Evolutionary conservation across 1,140 invertebrate species (phyloP).

Genomic region (Bombus waltoni): DNA sequence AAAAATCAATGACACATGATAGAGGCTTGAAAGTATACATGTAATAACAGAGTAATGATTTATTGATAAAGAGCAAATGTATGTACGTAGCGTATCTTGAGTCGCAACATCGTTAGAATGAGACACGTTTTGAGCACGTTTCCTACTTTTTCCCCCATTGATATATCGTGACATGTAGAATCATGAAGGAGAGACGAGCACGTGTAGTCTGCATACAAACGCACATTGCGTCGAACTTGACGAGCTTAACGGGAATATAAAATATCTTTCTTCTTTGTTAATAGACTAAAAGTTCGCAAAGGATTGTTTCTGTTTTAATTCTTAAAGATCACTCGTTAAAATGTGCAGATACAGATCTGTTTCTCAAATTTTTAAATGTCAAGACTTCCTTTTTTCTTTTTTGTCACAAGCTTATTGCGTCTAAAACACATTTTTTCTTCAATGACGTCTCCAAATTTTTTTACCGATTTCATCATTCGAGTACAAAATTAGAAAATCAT

Average conservation of each 20-base stretch:
- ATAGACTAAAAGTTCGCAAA: neutral
- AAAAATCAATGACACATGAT: neutral
- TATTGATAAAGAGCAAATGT: neutral
- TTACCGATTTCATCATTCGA: neutral
- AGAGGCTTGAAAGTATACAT: neutral
- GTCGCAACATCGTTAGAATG: neutral
- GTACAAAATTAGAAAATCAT: neutral
- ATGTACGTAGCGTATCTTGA: neutral
- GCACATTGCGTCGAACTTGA: neutral
- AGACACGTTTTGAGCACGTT: neutral
- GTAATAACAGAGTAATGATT: too few relatives aligned
- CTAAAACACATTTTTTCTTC: too few relatives aligned
- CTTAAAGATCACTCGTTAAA: neutral
- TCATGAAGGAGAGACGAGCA: conserved; percentile 5
- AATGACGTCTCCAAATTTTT: too few relatives aligned
- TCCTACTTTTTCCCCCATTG: conserved; percentile 25
- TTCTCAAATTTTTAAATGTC: neutral
- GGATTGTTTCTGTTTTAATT: neutral
- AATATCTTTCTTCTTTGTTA: neutral
- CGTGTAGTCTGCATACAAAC: neutral
- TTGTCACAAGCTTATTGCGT: neutral
- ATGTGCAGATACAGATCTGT: neutral
- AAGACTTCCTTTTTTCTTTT: neutral
- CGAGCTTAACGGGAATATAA: neutral
- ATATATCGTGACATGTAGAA: conserved; percentile 18